These are phyloP conservation scores for Coleophora deauratella DNA, from an alignment of 2,888 invertebrate genomes.

Conservation along the genomic window DNA sequence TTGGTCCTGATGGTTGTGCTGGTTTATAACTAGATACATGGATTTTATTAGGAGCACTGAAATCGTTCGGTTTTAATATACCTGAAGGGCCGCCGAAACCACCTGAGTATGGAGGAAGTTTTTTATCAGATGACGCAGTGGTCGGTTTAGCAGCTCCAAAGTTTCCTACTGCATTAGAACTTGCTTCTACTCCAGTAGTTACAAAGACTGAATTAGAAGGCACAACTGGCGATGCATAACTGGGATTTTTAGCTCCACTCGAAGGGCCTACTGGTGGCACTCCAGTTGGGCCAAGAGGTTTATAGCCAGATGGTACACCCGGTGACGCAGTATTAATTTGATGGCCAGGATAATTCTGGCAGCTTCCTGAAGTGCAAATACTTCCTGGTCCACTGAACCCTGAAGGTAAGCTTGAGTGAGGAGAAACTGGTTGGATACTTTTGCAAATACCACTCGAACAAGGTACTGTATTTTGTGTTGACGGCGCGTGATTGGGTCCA, in stretches of 20 bases:
- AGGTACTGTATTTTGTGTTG: conserved; percentile 9
- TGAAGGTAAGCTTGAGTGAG: no score
- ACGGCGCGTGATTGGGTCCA: conserved; percentile 10
- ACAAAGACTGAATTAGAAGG: background rate
- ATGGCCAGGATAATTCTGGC: conserved; percentile 4
- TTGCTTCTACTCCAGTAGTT: conserved; percentile 5
- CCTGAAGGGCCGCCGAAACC: conserved; percentile 27
- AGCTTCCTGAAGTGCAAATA: background rate
- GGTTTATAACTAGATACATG: conserved; percentile 5
- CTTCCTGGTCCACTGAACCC: background rate
- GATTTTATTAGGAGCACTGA: conserved; percentile 2
- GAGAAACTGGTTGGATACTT: conserved; percentile 1
- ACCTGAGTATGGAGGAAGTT: conserved; percentile 22
- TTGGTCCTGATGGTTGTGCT: background rate
- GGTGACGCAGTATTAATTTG: conserved; percentile 14
- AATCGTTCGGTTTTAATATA: conserved; percentile 15
- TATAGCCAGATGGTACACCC: conserved; percentile 8
- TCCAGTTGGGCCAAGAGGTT: conserved; percentile 1
- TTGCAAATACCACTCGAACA: conserved; percentile 16
- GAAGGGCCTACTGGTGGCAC: background rate
- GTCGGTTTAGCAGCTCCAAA: conserved; percentile 5
- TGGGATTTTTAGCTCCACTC: conserved; percentile 1
- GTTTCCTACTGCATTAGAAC: conserved; percentile 2
- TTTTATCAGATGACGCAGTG: conserved; percentile 5
- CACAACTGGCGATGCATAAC: conserved; percentile 1